Percentiles rank a stretch among this genome's conserved stretches.
phyloP scores from a whole-genome alignment of 2,113 vertebrate genomes.

The Setophaga kirtlandii region DNA sequence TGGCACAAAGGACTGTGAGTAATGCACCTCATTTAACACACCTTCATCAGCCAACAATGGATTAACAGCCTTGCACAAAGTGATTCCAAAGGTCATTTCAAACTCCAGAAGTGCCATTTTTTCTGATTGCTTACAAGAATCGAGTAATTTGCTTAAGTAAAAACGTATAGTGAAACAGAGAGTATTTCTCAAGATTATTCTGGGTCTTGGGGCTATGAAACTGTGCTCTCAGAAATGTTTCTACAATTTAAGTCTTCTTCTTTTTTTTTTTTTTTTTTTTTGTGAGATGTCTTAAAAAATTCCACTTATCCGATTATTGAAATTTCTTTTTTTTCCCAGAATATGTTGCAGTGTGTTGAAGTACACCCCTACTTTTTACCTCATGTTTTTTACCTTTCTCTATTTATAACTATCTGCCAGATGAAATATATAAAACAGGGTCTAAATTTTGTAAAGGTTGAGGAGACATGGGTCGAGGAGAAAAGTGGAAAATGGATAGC shows the following conservation, averaged over 20 bases:
- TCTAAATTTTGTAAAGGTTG: not conserved
- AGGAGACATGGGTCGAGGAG: not conserved
- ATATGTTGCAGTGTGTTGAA: not conserved
- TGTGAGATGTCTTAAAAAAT: not conserved
- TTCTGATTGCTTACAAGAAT: not conserved
- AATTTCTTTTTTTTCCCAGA: not conserved
- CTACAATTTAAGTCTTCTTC: not conserved
- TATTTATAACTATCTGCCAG: not conserved
- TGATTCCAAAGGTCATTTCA: not conserved
- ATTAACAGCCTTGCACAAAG: not conserved
- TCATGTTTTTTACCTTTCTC: not conserved
- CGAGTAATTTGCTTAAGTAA: not conserved
- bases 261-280: not conserved
- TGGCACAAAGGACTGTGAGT: not conserved
- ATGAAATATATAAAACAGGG: not conserved
- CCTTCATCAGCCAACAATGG: not conserved
- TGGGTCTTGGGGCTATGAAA: not conserved
- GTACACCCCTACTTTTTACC: not conserved
- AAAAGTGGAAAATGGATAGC: not conserved
- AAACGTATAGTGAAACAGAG: not conserved
- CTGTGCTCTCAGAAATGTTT: not conserved
- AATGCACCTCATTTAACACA: not conserved
- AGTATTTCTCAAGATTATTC: not conserved
- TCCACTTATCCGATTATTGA: not conserved
- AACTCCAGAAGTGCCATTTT: not conserved